phyloP scores from a whole-genome alignment of 2,888 invertebrate genomes.

The Phrixothrix hirtus region DNA sequence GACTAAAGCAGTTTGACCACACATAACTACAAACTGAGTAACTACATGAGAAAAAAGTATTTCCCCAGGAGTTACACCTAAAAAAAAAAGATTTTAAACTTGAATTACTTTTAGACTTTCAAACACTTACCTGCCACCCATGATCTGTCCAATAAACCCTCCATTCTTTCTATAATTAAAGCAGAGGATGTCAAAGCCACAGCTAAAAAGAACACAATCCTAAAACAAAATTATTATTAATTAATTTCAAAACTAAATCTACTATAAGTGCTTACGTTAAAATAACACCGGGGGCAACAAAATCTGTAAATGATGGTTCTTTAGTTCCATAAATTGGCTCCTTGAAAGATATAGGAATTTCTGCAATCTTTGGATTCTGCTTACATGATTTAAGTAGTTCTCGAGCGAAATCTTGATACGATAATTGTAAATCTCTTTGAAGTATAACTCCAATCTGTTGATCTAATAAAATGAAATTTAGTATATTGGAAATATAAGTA shows the following conservation, averaged over 20 bases:
- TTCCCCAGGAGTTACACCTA: conserved; percentile 87
- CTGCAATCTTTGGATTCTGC: conserved; percentile 83
- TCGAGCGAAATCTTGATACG: conserved; percentile 84
- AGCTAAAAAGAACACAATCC: conserved; percentile 95
- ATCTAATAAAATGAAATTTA: too few relatives aligned
- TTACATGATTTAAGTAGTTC: conserved; percentile 72
- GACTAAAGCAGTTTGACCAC: conserved; percentile 89
- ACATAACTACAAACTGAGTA: conserved; percentile 94
- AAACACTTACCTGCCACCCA: conserved; percentile 76
- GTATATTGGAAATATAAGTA: too few relatives aligned
- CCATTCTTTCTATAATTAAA: conserved; percentile 87
- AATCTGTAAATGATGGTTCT: conserved; percentile 92
- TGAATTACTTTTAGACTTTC: not conserved
- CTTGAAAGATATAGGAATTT: conserved; percentile 86
- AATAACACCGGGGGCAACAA: conserved; percentile 94
- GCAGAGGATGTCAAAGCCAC: conserved; percentile 92
- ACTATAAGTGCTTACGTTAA: conserved; percentile 70
- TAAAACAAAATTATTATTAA: conserved; percentile 60
- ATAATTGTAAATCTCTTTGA: conserved; percentile 81
- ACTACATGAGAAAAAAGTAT: conserved; percentile 92
- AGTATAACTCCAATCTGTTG: conserved; percentile 92
- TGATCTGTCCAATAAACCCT: conserved; percentile 88
- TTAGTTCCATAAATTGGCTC: conserved; percentile 86
- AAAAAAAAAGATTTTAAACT: conserved; percentile 22
- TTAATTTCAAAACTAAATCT: not conserved